These are phyloP conservation scores for Cherax quadricarinatus DNA, from an alignment of 1,140 invertebrate species.

Conservation along the genomic window DNA sequence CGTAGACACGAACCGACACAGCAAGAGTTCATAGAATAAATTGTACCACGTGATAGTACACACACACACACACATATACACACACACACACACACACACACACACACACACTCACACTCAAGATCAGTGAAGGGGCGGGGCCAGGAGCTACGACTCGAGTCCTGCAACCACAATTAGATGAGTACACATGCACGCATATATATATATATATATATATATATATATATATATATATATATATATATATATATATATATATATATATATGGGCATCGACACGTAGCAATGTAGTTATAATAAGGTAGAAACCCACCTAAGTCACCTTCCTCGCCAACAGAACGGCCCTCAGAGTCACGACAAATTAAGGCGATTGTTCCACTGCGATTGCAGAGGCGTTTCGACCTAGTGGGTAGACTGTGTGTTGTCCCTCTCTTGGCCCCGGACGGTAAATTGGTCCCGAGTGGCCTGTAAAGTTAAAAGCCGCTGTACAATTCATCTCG, in stretches of 20 bases:
- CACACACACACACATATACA: no score
- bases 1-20: no score
- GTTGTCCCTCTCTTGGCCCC: background rate
- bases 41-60: no score
- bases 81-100: no score
- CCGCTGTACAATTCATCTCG: conserved; percentile 54
- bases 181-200: background rate
- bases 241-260: conserved; percentile 12
- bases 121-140: no score
- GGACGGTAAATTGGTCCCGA: conserved; percentile 47
- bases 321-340: background rate
- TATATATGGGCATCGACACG: background rate
- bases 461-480: conserved; percentile 58
- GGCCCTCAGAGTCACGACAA: background rate
- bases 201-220: background rate
- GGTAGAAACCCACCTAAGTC: background rate
- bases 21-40: no score
- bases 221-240: conserved; percentile 31
- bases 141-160: no score
- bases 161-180: no score
- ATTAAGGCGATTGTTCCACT: background rate
- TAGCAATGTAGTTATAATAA: conserved; percentile 42
- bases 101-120: no score
- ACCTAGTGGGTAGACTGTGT: background rate
- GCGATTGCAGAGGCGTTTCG: background rate